These are phyloP conservation scores for Chamaea fasciata DNA, from an alignment of 2,113 vertebrate species.

Conservation along the genomic window DNA sequence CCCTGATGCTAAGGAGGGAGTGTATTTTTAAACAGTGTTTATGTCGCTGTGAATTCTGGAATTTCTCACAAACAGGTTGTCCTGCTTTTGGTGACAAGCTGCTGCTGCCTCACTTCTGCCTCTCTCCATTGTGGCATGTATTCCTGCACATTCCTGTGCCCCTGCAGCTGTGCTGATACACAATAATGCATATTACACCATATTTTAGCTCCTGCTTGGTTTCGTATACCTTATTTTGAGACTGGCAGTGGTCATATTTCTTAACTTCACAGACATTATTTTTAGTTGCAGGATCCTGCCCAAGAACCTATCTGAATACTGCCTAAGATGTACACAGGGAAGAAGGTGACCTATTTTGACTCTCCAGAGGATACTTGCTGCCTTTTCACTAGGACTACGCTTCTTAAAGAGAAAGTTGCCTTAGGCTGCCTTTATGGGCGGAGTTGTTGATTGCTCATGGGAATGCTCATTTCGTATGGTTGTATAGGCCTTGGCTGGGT, in stretches of 20 bases:
- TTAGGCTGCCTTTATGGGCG: neutral
- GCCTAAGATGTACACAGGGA: neutral
- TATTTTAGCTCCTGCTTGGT: neutral
- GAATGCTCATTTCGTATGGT: neutral
- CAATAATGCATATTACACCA: neutral
- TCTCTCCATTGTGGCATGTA: neutral
- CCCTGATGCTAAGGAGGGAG: neutral
- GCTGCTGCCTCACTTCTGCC: neutral
- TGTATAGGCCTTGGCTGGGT: neutral
- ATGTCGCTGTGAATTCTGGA: neutral
- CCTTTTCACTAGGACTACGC: neutral
- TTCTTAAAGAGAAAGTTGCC: neutral
- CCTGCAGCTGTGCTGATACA: neutral
- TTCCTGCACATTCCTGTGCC: neutral
- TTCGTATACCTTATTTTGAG: neutral
- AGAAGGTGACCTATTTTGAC: slow-evolving; percentile 23
- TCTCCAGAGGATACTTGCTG: neutral
- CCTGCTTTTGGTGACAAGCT: neutral
- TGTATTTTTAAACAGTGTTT: neutral
- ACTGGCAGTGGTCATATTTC: neutral
- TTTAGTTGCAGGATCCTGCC: neutral
- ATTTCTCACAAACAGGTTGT: neutral
- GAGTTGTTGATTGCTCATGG: neutral
- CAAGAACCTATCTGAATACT: neutral
- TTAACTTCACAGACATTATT: neutral